Percentiles rank a stretch among this genome's conserved stretches.
Conservation (phyloP, 2,113 vertebrate genomes). For the Odontophorus gujanensis region DNA sequence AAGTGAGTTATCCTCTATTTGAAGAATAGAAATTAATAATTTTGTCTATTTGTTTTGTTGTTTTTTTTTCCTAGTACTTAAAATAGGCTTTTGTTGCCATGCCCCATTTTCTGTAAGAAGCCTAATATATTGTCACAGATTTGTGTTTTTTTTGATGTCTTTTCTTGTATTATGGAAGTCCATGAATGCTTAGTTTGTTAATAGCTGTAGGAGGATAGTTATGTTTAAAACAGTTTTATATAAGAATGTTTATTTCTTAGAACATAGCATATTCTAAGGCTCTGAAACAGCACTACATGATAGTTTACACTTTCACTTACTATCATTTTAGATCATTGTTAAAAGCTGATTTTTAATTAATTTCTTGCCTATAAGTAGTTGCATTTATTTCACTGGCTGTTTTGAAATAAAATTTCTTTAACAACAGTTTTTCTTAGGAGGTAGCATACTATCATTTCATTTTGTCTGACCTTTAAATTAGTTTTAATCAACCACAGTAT, state of each 20-base stretch:
- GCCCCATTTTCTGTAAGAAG: background rate
- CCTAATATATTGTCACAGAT: background rate
- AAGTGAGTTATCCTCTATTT: background rate
- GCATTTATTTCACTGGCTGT: background rate
- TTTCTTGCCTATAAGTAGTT: background rate
- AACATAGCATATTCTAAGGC: background rate
- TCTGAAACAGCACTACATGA: background rate
- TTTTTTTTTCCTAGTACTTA: background rate
- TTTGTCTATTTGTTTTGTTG: background rate
- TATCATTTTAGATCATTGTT: background rate
- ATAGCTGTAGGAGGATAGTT: background rate
- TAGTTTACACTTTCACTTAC: background rate
- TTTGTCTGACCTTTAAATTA: constrained; percentile 48
- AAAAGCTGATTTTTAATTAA: background rate
- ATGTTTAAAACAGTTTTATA: background rate
- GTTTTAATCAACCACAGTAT: constrained; percentile 27
- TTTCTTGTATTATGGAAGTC: background rate
- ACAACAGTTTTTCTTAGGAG: constrained; percentile 27
- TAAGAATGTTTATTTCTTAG: background rate
- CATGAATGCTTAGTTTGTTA: background rate
- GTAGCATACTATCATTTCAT: constrained; percentile 25
- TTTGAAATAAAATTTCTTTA: constrained; percentile 31
- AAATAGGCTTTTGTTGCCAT: background rate
- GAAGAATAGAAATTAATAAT: background rate
- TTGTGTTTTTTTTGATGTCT: background rate